phyloP scores from a whole-genome alignment of 2,113 vertebrate species.

The Chloropsis hardwickii region DNA sequence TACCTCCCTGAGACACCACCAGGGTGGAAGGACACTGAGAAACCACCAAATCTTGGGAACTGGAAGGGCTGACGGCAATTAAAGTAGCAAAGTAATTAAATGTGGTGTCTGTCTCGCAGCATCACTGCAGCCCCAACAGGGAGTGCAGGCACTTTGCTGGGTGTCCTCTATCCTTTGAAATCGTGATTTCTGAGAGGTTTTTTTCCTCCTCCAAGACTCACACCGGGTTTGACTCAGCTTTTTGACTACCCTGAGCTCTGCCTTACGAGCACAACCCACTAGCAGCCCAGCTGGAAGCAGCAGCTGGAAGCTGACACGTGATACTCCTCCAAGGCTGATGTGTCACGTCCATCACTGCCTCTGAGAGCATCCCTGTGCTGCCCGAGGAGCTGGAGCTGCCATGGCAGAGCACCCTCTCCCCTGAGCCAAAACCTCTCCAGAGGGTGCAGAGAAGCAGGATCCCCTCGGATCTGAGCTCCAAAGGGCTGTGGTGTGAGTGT shows the following conservation, averaged over 20 bases:
- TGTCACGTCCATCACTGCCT: background rate
- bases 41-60: background rate
- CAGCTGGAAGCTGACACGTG: rapidly evolving
- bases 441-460: rapidly evolving
- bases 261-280: background rate
- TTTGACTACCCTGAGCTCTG: background rate
- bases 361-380: background rate
- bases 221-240: background rate
- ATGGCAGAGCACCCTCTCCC: rapidly evolving
- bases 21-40: background rate
- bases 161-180: background rate
- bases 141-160: background rate
- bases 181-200: rapidly evolving
- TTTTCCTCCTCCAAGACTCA: background rate
- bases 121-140: background rate
- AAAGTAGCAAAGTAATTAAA: background rate
- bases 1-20: rapidly evolving
- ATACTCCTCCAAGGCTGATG: background rate
- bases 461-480: rapidly evolving
- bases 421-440: background rate
- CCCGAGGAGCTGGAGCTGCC: background rate
- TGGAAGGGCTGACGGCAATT: background rate
- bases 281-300: background rate
- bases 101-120: background rate
- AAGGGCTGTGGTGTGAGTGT: rapidly evolving